phyloP scores from a whole-genome alignment of 2,113 vertebrate genomes.

The Pantherophis guttatus region DNA sequence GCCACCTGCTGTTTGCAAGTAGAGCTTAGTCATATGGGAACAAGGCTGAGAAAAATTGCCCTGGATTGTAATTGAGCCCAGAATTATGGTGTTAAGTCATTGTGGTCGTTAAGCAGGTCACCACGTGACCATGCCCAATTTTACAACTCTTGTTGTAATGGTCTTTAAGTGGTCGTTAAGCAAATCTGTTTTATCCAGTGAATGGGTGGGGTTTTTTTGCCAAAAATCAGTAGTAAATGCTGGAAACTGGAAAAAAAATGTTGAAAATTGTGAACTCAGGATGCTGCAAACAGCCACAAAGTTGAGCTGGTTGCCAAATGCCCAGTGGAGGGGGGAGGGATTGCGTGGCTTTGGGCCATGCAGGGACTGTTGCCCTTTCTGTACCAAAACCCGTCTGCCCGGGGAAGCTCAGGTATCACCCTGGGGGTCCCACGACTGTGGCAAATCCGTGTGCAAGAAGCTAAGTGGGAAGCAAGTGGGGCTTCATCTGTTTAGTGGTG shows the following conservation, averaged over 20 bases:
- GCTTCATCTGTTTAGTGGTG: not conserved
- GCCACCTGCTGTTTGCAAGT: not conserved
- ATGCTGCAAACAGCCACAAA: not conserved
- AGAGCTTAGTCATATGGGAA: not conserved
- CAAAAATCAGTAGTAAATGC: not conserved
- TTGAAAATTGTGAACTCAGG: not conserved
- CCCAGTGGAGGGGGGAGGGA: not conserved
- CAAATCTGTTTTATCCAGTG: not conserved
- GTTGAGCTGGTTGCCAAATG: not conserved
- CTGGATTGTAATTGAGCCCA: not conserved
- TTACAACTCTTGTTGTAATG: not conserved
- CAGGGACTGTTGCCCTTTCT: constrained; percentile 83
- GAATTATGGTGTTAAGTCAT: not conserved
- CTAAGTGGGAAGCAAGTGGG: constrained; percentile 55
- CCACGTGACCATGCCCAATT: not conserved
- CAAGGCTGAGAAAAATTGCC: not conserved
- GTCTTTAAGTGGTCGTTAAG: not conserved
- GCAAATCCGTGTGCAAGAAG: constrained; percentile 76
- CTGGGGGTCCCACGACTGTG: constrained; percentile 80
- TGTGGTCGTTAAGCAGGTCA: not conserved
- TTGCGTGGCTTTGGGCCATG: constrained; percentile 79
- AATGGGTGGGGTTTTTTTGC: not conserved
- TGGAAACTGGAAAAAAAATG: not conserved
- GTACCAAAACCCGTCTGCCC: constrained; percentile 69
- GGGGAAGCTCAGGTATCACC: constrained; percentile 75